These are phyloP conservation scores for Zeugodacus cucurbitae DNA, from an alignment of 1,140 invertebrate species.

Conservation along the genomic window DNA sequence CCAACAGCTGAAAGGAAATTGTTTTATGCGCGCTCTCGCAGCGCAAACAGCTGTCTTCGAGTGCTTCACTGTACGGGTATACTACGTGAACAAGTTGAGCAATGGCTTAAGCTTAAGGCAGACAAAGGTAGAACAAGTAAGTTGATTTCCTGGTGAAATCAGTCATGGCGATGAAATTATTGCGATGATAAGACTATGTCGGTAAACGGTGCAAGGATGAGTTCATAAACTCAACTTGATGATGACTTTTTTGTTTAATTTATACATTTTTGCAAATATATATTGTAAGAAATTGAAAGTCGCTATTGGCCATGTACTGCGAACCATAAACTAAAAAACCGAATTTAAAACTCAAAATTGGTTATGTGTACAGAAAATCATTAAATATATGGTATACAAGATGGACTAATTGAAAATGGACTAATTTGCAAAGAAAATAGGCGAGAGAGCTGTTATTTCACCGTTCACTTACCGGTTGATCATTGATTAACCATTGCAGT, in stretches of 20 bases:
- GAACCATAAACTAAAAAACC: no score
- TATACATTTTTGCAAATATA: no score
- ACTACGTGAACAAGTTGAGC: background rate
- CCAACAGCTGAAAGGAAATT: background rate
- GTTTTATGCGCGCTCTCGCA: background rate
- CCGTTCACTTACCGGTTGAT: constrained; percentile 73
- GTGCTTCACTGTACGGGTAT: background rate
- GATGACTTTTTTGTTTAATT: no score
- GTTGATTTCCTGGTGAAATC: constrained; percentile 7
- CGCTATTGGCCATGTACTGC: no score
- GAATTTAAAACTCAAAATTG: no score
- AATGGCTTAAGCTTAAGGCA: background rate
- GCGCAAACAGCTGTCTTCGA: background rate
- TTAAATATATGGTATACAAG: no score
- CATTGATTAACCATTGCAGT: constrained; percentile 86
- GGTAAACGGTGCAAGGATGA: no score
- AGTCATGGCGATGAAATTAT: background rate
- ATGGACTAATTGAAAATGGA: no score
- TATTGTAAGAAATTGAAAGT: no score
- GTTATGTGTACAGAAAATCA: no score
- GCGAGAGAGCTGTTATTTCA: accelerated
- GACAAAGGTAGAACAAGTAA: background rate
- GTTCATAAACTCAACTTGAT: no score
- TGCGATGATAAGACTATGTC: background rate
- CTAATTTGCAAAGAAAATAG: no score